phyloP scores from a whole-genome alignment of 2,113 vertebrate species.

The Zapornia atra region DNA sequence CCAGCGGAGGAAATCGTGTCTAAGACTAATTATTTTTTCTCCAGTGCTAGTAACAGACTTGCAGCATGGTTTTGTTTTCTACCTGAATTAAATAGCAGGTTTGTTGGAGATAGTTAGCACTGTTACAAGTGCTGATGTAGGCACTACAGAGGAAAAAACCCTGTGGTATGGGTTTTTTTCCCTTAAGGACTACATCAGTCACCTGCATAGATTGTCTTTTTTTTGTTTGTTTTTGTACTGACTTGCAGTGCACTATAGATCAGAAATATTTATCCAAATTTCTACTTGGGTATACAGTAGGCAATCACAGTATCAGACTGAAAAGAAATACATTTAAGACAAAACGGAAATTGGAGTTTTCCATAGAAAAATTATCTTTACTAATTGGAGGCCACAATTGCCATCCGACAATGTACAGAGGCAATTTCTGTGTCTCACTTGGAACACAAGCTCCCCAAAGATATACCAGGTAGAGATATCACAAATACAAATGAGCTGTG shows the following conservation, averaged over 20 bases:
- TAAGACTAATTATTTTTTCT: background rate
- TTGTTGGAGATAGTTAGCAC: background rate
- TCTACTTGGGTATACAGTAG: background rate
- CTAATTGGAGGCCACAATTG: background rate
- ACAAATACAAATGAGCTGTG: background rate
- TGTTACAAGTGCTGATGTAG: background rate
- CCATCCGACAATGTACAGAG: background rate
- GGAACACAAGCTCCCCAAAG: background rate
- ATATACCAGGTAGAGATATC: background rate
- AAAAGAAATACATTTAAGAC: conserved; percentile 1
- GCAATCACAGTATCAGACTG: background rate
- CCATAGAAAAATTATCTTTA: background rate
- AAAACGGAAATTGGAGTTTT: background rate
- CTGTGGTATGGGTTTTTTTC: background rate
- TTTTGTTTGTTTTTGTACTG: conserved; percentile 9
- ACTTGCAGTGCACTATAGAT: background rate
- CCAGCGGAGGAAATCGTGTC: background rate
- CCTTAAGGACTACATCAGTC: background rate
- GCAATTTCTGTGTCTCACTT: background rate
- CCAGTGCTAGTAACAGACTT: background rate
- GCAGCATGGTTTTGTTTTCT: background rate
- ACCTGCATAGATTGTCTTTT: background rate
- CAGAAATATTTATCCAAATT: background rate
- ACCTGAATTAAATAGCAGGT: background rate
- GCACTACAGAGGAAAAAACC: background rate